Percentiles rank a stretch among this genome's conserved stretches.
Conservation (phyloP, 30 jellyfish, hydroid and myxozoan genomes). For the Nemopilema nomurai region DNA sequence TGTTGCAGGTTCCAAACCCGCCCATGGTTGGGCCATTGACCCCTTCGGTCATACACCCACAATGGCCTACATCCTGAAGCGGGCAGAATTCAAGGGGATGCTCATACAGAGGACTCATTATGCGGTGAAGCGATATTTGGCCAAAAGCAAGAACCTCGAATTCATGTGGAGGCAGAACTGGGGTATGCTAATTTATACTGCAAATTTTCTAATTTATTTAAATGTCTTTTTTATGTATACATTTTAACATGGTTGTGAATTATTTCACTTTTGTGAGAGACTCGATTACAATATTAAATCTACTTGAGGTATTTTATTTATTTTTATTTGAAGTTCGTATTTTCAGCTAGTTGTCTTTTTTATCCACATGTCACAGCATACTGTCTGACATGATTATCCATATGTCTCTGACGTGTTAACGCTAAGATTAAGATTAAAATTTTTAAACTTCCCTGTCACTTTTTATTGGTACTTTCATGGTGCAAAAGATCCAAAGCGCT, state of each 20-base stretch:
- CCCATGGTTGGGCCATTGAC: constrained; percentile 90
- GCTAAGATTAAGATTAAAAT: too few relatives aligned
- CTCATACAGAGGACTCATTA: constrained; percentile 86
- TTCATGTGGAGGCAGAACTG: constrained; percentile 97
- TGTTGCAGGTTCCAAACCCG: constrained; percentile 74
- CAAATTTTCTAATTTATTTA: neutral
- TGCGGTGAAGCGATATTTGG: constrained; percentile 70
- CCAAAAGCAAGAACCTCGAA: constrained; percentile 67
- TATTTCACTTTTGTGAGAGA: too few relatives aligned
- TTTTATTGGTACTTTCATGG: too few relatives aligned
- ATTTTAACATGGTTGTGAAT: neutral
- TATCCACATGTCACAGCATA: too few relatives aligned
- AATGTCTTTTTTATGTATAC: neutral
- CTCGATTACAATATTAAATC: too few relatives aligned
- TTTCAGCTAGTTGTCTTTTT: too few relatives aligned
- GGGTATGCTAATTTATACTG: constrained; percentile 51
- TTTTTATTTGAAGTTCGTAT: too few relatives aligned
- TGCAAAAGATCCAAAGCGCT: too few relatives aligned
- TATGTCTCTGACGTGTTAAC: neutral
- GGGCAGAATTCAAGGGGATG: constrained; percentile 85
- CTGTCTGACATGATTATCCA: neutral
- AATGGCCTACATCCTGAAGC: constrained; percentile 85
- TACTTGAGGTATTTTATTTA: too few relatives aligned
- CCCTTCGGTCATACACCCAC: constrained; percentile 90
- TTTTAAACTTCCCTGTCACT: too few relatives aligned